Conservation (phyloP, 2,113 vertebrate genomes). For the Mormyrus iriodes region DNA sequence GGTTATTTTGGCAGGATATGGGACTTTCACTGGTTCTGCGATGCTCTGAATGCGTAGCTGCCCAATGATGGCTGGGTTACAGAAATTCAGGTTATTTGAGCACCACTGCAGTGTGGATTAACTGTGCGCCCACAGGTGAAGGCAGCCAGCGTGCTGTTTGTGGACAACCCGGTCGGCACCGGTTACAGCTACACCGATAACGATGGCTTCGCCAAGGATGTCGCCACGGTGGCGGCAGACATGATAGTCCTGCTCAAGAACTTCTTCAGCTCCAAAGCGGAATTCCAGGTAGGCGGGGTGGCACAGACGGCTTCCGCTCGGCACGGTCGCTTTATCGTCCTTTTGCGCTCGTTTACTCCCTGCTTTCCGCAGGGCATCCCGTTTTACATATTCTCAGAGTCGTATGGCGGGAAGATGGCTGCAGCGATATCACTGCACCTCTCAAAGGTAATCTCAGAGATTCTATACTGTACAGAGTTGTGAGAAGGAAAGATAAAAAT, state of each 20-base stretch:
- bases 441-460: conserved; percentile 58
- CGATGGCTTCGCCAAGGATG: conserved; percentile 66
- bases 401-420: conserved; percentile 96
- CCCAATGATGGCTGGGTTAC: not conserved
- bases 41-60: not conserved
- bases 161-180: conserved; percentile 91
- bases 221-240: conserved; percentile 72
- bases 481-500: not conserved
- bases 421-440: conserved; percentile 77
- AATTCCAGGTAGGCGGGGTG: conserved; percentile 75
- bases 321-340: not conserved
- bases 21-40: not conserved
- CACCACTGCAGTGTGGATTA: not conserved
- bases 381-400: conserved; percentile 97
- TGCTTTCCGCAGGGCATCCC: conserved; percentile 64
- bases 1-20: not conserved
- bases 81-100: not conserved
- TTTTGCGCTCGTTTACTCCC: too few species aligned
- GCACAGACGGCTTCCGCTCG: not conserved
- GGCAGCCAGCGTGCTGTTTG: conserved; percentile 80
- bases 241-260: conserved; percentile 80
- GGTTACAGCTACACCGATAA: conserved; percentile 83
- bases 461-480: not conserved
- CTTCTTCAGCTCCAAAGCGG: conserved; percentile 67
- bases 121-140: conserved; percentile 59